Evolutionary conservation across 2,113 vertebrate genomes (phyloP).

Genomic region (Coregonus clupeaformis): DNA sequence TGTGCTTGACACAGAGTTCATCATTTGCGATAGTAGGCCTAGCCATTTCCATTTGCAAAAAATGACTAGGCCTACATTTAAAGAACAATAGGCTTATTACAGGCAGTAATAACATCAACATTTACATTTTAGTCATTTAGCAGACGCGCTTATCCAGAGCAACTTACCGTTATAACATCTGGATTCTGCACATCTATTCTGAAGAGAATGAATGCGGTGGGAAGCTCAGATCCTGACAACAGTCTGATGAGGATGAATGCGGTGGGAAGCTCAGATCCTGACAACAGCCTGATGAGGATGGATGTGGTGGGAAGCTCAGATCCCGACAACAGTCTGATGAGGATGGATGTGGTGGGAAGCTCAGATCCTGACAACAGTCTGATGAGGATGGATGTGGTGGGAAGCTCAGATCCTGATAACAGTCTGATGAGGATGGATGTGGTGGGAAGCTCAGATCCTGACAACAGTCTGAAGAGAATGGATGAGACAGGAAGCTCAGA

Average conservation of each 20-base stretch:
- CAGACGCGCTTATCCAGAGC: no score
- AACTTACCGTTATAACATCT: background rate
- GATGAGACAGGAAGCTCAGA: background rate
- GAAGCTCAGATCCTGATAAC: background rate
- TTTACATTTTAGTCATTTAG: no score
- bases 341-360: background rate
- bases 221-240: no score
- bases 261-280: background rate
- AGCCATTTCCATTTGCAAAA: no score
- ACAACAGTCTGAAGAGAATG: background rate
- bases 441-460: background rate
- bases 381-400: background rate
- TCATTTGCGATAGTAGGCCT: no score
- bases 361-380: background rate
- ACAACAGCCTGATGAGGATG: background rate
- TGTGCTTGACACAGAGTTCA: no score
- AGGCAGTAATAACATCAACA: no score
- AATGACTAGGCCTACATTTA: no score
- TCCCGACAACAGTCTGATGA: background rate
- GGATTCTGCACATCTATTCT: background rate
- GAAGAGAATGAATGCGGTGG: no score
- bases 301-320: background rate
- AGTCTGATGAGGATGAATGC: background rate
- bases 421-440: background rate
- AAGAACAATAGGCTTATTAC: no score